phyloP scores from a whole-genome alignment of 1,140 invertebrate genomes.

The Calephelis nemesis region DNA sequence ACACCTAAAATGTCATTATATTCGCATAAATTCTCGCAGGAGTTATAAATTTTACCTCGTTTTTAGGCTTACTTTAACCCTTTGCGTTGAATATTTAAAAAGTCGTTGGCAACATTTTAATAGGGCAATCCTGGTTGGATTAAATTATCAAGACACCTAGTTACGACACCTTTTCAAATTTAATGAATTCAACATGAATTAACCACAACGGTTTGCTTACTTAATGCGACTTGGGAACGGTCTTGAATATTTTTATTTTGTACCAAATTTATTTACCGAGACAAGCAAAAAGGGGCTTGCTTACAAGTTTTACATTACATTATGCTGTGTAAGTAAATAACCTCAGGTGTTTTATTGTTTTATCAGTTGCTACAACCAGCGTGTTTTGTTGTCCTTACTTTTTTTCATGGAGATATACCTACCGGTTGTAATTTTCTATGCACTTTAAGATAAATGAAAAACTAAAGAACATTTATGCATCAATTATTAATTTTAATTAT shows the following conservation, averaged over 20 bases:
- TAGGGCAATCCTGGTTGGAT: constrained; percentile 74
- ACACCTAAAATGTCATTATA: constrained; percentile 74
- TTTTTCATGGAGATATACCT: too few relatives aligned
- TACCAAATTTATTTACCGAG: neutral
- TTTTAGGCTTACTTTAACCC: constrained; percentile 68
- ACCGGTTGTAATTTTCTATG: too few relatives aligned
- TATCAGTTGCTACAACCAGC: too few relatives aligned
- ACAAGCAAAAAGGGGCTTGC: too few relatives aligned
- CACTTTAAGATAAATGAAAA: too few relatives aligned
- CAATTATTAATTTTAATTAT: too few relatives aligned
- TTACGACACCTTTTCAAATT: constrained; percentile 67
- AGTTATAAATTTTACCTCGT: constrained; percentile 64
- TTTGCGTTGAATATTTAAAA: constrained; percentile 76
- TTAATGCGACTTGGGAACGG: constrained; percentile 34
- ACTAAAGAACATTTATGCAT: too few relatives aligned
- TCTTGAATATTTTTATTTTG: constrained; percentile 16
- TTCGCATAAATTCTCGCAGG: constrained; percentile 58
- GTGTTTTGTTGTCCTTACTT: too few relatives aligned
- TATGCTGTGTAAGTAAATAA: too few relatives aligned
- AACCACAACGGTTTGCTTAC: constrained; percentile 41
- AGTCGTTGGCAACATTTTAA: constrained; percentile 76
- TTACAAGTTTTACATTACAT: too few relatives aligned
- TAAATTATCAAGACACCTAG: constrained; percentile 79
- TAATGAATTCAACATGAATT: constrained; percentile 75
- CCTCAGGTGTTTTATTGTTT: too few relatives aligned